Conservation (phyloP, 2,888 invertebrate species). For the Drosophila mercatorum region DNA sequence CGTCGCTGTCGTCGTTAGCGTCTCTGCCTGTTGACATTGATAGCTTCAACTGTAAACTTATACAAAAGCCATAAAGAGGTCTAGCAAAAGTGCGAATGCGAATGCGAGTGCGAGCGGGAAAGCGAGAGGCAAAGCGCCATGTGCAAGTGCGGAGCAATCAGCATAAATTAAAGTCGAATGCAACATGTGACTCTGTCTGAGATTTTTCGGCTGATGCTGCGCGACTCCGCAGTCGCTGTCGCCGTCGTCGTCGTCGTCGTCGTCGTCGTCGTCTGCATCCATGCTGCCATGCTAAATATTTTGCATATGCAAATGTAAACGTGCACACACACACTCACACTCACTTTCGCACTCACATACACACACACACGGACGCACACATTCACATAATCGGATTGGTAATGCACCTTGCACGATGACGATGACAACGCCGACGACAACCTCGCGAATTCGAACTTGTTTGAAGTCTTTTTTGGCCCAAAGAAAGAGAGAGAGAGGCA, state of each 20-base stretch:
- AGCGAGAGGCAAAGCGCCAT: conserved; percentile 24
- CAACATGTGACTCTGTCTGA: conserved; percentile 73
- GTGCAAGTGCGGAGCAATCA: conserved; percentile 52
- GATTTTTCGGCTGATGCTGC: conserved; percentile 62
- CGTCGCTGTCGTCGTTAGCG: conserved; percentile 44
- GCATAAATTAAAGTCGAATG: conserved; percentile 77
- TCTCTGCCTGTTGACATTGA: conserved; percentile 70
- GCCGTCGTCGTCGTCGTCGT: conserved; percentile 30
- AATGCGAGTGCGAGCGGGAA: conserved; percentile 9
- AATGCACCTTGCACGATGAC: conserved; percentile 69
- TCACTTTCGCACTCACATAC: not conserved
- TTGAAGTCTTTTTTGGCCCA: conserved; percentile 65
- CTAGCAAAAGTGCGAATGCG: conserved; percentile 25
- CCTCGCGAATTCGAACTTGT: conserved; percentile 79
- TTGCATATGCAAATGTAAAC: conserved; percentile 74
- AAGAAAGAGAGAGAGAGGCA: conserved; percentile 32
- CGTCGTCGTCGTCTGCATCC: conserved; percentile 19
- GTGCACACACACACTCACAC: conserved; percentile 9
- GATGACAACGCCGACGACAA: conserved; percentile 44
- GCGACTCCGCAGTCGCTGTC: conserved; percentile 32
- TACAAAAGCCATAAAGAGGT: conserved; percentile 60
- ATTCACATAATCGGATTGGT: conserved; percentile 47
- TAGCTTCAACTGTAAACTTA: conserved; percentile 75
- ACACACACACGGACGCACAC: conserved; percentile 13
- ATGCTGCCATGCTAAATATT: conserved; percentile 66